phyloP scores from a whole-genome alignment of 2,888 invertebrate species.

The Rugalucina vietnamica region DNA sequence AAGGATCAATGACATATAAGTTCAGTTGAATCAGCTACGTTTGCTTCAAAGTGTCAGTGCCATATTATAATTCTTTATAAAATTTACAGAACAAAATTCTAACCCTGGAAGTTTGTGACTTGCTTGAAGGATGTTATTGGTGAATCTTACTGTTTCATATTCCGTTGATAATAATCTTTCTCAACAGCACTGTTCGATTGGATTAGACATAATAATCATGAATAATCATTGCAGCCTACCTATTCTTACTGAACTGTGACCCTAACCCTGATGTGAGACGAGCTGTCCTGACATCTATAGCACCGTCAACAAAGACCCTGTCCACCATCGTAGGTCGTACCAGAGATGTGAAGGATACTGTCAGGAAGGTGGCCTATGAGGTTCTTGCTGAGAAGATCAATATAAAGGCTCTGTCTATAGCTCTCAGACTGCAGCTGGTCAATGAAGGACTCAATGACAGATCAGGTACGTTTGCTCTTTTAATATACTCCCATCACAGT shows the following conservation, averaged over 20 bases:
- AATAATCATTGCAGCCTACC: conserved; percentile 78
- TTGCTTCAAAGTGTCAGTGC: too few relatives aligned
- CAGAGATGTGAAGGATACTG: conserved; percentile 91
- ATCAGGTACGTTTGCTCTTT: conserved; percentile 84
- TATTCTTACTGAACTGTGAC: conserved; percentile 86
- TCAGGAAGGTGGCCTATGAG: conserved; percentile 87
- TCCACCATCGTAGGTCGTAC: conserved; percentile 89
- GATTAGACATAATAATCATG: too few relatives aligned
- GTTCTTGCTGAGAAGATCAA: conserved; percentile 86
- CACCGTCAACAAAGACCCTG: conserved; percentile 89
- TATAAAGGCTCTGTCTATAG: conserved; percentile 87
- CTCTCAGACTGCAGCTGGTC: conserved; percentile 87
- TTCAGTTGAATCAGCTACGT: too few relatives aligned
- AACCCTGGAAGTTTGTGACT: too few relatives aligned
- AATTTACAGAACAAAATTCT: too few relatives aligned
- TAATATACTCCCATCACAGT: too few relatives aligned
- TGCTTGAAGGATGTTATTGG: too few relatives aligned
- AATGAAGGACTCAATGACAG: conserved; percentile 88
- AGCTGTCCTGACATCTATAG: conserved; percentile 90
- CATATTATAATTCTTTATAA: too few relatives aligned
- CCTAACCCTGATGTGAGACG: conserved; percentile 90
- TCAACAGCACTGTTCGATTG: too few relatives aligned
- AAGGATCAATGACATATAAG: too few relatives aligned
- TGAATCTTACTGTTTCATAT: too few relatives aligned
- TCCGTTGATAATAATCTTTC: too few relatives aligned